phyloP scores from a whole-genome alignment of 2,113 vertebrate species.

The Smithornis capensis region DNA sequence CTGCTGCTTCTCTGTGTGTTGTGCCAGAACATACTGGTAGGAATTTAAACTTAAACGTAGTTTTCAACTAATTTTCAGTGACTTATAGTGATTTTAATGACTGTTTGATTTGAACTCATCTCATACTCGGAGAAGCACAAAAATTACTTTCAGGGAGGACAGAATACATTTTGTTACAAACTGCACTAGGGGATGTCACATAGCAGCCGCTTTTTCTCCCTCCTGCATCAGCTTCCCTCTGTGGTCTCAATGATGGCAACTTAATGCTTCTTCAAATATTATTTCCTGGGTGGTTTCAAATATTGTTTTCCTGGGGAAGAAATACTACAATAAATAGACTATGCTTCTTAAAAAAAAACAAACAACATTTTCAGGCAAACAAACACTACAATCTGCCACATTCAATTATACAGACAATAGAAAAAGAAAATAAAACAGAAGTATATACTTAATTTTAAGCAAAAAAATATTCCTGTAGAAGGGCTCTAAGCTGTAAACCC shows the following conservation, averaged over 20 bases:
- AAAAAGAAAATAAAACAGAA: background rate
- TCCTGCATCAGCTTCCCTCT: background rate
- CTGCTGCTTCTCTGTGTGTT: fast-evolving
- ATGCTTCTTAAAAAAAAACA: background rate
- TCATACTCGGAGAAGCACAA: background rate
- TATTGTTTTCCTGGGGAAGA: background rate
- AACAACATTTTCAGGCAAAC: background rate
- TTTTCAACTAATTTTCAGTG: background rate
- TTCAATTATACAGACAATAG: background rate
- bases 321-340: conserved; percentile 11
- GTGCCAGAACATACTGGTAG: background rate
- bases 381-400: background rate
- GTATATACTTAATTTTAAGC: background rate
- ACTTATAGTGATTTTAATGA: background rate
- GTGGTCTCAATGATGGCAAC: background rate
- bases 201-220: background rate
- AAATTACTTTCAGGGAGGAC: background rate
- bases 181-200: fast-evolving
- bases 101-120: background rate
- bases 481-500: background rate
- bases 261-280: conserved; percentile 11
- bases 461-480: background rate
- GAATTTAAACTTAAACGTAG: background rate
- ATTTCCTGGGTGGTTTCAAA: background rate
- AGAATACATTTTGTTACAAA: background rate